Evolutionary conservation across 2,888 invertebrate species (phyloP), one percentile per base, ranked within the genome.

Genomic region (Apodemia zela): DNA sequence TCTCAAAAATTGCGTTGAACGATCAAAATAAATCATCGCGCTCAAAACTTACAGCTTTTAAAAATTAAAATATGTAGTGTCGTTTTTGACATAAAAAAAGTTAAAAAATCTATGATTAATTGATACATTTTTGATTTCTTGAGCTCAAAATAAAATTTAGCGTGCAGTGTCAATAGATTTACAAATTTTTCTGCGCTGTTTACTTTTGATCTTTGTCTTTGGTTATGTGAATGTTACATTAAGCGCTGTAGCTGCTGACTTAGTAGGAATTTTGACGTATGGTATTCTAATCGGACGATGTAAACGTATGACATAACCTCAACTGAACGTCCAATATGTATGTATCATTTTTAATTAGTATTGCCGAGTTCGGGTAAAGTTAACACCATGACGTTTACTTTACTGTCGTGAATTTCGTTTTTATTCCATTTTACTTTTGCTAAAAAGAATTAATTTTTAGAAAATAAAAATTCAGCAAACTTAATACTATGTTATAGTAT

Each of bases 281-380:
- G n/a, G 54, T 57, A 2, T n/a, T 29, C 15, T n/a, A 15, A 29
- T 57, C 15, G 15, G 15, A 54, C 54, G 54, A 57, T 57, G 54
- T 57, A 54, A 54, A 54, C 29, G 54, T 57, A 57, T 57, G 54
- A 57, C 54, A 57, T 57, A 57, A 57, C 54, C 54, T 57, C 54
- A 57, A 57, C 29, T 57, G n/a, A 25, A 57, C 25, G 13, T 57
- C 15, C 29, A 57, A 57, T 47, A 47, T 13, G 11, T n/a, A 57
- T 57, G 13, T 29, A 7, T 7, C 7, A 17, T 57, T 51, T 57
- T 57, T 29, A 57, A 15, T 29, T 57, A 57, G 54, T 57, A 57
- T 45, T 57, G 25, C 54, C 25, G 54, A 25, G 54, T 29, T 25
- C 54, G 54, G 25, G 15, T 25, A 10, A n/a, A 17, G 45, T 15